Evolutionary conservation across 1,140 invertebrate genomes (phyloP).

Genomic region (Eubasilissa regina): DNA sequence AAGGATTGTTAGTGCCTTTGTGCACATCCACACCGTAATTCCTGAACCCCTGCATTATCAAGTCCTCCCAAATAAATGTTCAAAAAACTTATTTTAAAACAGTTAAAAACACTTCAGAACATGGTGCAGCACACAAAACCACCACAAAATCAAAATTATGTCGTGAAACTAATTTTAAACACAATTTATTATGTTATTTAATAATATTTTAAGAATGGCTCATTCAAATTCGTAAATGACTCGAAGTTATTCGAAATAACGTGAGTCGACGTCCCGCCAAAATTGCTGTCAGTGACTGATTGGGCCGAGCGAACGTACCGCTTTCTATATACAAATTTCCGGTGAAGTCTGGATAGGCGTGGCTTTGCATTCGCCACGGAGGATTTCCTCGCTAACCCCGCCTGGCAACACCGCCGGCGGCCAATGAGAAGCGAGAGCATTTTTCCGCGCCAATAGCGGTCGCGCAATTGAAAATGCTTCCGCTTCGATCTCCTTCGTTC

Average conservation of each 20-base stretch:
- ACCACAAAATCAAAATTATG: background rate
- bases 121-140: background rate
- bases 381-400: background rate
- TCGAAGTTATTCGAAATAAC: slow-evolving; percentile 1
- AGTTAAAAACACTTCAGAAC: background rate
- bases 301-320: background rate
- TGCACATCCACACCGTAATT: slow-evolving; percentile 60
- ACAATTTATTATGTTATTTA: background rate
- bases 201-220: background rate
- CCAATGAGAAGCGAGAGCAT: slow-evolving; percentile 22
- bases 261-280: background rate
- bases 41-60: slow-evolving; percentile 57
- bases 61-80: background rate
- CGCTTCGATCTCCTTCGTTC: slow-evolving; percentile 27
- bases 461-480: background rate
- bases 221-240: background rate
- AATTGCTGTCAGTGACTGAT: slow-evolving; percentile 34
- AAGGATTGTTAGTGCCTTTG: slow-evolving; percentile 29
- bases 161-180: background rate
- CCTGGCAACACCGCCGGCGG: background rate
- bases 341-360: slow-evolving; percentile 7
- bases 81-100: background rate
- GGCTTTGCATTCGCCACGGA: background rate
- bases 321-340: slow-evolving; percentile 11
- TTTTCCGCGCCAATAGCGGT: slow-evolving; percentile 24